phyloP scores from a whole-genome alignment of 64 coral and sea anemone genomes.

The Anthopleura sola region DNA sequence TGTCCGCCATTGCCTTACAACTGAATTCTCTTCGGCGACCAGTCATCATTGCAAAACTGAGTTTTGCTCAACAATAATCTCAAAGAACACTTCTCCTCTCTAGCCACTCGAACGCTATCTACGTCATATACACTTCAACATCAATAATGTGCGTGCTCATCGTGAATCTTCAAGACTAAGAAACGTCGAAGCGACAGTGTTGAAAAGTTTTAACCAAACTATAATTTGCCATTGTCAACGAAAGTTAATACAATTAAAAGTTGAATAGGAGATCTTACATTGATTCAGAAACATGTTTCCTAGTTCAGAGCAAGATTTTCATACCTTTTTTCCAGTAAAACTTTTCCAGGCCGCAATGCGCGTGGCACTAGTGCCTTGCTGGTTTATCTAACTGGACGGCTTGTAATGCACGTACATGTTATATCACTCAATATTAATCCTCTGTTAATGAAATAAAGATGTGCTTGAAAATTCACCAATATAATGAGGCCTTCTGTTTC shows the following conservation, averaged over 20 bases:
- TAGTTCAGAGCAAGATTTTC: neutral
- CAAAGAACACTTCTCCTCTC: too few species aligned
- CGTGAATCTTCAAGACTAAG: neutral
- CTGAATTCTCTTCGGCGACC: too few species aligned
- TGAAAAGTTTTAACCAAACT: neutral
- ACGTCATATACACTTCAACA: neutral
- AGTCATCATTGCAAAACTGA: too few species aligned
- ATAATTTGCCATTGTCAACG: neutral
- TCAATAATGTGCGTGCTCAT: too few species aligned
- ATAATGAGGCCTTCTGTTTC: neutral
- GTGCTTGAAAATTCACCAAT: neutral
- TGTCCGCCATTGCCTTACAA: too few species aligned
- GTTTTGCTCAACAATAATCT: too few species aligned
- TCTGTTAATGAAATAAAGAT: neutral
- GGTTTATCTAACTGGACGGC: neutral
- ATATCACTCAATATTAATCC: neutral
- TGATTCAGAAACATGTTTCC: neutral
- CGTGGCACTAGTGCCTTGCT: neutral
- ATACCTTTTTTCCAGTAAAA: neutral
- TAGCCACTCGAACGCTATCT: neutral
- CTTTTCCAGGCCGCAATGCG: neutral
- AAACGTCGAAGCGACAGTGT: neutral
- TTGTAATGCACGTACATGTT: neutral
- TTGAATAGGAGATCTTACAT: neutral
- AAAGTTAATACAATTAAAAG: neutral